Evolutionary conservation across 2,797 vertebrate species (phyloP), one percentile per base, ranked within the genome.

Genomic region (Melanotaenia nigrans): DNA sequence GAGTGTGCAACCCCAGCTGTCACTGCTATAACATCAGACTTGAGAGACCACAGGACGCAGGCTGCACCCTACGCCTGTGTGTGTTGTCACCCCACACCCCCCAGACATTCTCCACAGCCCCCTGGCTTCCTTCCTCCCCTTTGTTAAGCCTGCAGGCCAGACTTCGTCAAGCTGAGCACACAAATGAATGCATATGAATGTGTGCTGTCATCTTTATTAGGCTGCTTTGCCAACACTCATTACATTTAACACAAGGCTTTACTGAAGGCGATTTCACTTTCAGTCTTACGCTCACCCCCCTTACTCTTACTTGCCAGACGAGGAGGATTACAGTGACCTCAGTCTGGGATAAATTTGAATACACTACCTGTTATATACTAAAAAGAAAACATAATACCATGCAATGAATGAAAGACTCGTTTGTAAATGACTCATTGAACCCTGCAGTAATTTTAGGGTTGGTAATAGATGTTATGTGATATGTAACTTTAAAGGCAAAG

Each of bases 161-260:
- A 93, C 92, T 92, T 93, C 32, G 89, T 93, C 92, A 94, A 94
- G 92, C 94, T 94, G 94, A 93, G 93, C 92, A 94, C 92, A 94
- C 94, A 94, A 89, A 92, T 85, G 28, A 87, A 92, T 87, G 92
- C 93, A 94, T 95, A 94, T 94, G 89, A 94, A 93, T 93, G 93
- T 88, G 85, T 93, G 84, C 89, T 86, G 89, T 92, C 92, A 90
- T 92, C 90, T 93, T 92, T 93, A 92, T 91, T 90, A 85, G 87
- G 79, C 82, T 79, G 83, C 86, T 84, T 87, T 91, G 79, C 90
- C 81, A 89, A 85, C 86, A 92, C 68, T 85, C 87, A 92, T 91
- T 90, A 92, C 77, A 86, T 92, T 91, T 89, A 90, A 87, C 88
- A 89, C 72, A 10, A 76, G 49, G 90, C 82, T 86, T 90, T 79